These are phyloP conservation scores for Heterotilapia buettikoferi DNA, from an alignment of 2,113 vertebrate genomes.

Conservation along the genomic window DNA sequence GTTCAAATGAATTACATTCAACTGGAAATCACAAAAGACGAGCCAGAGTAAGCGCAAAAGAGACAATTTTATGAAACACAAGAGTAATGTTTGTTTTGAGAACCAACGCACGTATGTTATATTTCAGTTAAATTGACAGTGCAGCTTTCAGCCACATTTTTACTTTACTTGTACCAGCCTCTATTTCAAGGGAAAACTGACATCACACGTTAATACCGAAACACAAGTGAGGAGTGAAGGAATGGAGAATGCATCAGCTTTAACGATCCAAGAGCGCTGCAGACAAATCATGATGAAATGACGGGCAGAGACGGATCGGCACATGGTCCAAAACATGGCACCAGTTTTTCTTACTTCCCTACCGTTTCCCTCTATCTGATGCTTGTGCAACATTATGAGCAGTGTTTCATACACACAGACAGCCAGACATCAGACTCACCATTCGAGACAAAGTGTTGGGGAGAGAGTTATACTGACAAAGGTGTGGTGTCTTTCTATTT, in stretches of 20 bases:
- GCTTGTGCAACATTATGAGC: conserved; percentile 28
- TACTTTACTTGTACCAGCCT: background rate
- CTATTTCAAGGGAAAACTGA: background rate
- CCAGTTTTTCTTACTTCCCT: background rate
- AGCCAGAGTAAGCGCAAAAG: background rate
- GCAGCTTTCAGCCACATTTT: background rate
- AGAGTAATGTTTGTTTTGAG: background rate
- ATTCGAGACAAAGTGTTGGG: background rate
- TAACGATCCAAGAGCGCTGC: conserved; percentile 13
- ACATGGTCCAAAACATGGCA: background rate
- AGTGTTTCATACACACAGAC: background rate
- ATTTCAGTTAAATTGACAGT: background rate
- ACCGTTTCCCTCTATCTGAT: conserved; percentile 20
- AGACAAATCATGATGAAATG: conserved; percentile 34
- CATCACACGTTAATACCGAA: background rate
- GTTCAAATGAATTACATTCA: background rate
- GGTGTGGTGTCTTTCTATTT: conserved; percentile 47
- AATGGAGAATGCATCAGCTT: conserved; percentile 13
- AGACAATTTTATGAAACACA: background rate
- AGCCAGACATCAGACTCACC: background rate
- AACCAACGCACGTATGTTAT: background rate
- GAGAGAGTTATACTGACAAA: conserved; percentile 44
- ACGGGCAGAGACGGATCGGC: background rate
- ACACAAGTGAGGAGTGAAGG: background rate
- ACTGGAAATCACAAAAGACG: background rate